These are phyloP conservation scores for Ooceraea biroi DNA, from an alignment of 1,140 invertebrate genomes.

Conservation along the genomic window DNA sequence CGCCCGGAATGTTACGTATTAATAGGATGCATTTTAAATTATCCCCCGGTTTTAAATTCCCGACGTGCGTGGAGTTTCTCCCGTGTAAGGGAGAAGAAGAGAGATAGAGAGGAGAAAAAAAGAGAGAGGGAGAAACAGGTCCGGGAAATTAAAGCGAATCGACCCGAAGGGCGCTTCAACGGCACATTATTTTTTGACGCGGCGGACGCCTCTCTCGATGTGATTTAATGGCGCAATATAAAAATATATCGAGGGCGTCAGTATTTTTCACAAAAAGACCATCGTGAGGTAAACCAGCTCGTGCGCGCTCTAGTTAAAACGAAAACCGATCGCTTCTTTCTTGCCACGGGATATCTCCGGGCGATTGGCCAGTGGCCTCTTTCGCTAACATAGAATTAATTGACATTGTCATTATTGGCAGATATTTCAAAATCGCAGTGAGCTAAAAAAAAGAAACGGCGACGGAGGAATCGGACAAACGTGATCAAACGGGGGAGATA, in stretches of 20 bases:
- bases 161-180: slow-evolving; percentile 4
- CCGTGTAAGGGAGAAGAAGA: too few species aligned
- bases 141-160: slow-evolving; percentile 47
- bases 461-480: not conserved
- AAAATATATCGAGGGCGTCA: slow-evolving; percentile 25
- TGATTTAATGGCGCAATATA: slow-evolving; percentile 58
- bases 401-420: slow-evolving; percentile 50
- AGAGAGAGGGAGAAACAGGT: too few species aligned
- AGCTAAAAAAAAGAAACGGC: not conserved
- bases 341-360: slow-evolving; percentile 35
- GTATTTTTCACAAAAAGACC: slow-evolving; percentile 24
- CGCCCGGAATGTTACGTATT: slow-evolving; percentile 38
- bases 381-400: slow-evolving; percentile 50
- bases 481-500: slow-evolving; percentile 27
- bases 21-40: slow-evolving; percentile 59
- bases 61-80: not conserved
- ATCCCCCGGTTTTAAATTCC: not conserved
- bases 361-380: slow-evolving; percentile 23
- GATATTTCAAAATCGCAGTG: slow-evolving; percentile 8
- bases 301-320: slow-evolving; percentile 32
- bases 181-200: slow-evolving; percentile 32
- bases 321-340: slow-evolving; percentile 42
- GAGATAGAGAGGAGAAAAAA: too few species aligned
- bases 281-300: not conserved
- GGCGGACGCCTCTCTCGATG: not conserved